These are phyloP conservation scores for Lepus oiostolus DNA, from an alignment of 2,797 vertebrate genomes.

Conservation along the genomic window DNA sequence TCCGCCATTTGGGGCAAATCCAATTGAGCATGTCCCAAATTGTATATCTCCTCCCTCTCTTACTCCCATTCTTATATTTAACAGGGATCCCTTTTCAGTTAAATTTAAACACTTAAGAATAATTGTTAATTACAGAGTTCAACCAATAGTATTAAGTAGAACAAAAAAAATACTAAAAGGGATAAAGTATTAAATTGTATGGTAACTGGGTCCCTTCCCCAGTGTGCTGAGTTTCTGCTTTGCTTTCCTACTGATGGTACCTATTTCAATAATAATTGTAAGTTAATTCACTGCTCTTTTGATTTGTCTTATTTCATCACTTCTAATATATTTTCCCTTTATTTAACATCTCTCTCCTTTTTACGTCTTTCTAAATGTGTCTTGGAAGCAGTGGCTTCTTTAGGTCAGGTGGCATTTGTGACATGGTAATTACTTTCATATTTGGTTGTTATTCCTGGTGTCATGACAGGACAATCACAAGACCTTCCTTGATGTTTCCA, in stretches of 20 bases:
- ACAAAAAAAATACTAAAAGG: too few relatives aligned
- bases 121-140: too few relatives aligned
- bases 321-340: background rate
- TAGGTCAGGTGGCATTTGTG: background rate
- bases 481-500: background rate
- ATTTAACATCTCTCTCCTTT: background rate
- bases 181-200: too few relatives aligned
- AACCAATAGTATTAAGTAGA: too few relatives aligned
- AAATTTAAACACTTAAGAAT: too few relatives aligned
- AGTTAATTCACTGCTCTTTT: background rate
- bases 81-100: too few relatives aligned
- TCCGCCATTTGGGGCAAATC: too few relatives aligned
- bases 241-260: background rate
- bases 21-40: too few relatives aligned
- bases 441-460: background rate
- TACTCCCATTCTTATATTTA: too few relatives aligned
- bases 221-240: background rate
- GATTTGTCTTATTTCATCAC: background rate
- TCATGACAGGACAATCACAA: background rate
- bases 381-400: slow-evolving; percentile 6
- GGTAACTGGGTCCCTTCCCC: background rate
- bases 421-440: background rate
- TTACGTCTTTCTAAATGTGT: background rate
- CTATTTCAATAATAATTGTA: slow-evolving; percentile 7
- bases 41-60: too few relatives aligned